Evolutionary conservation across 2,113 vertebrate species (phyloP).

Genomic region (Gavialis gangeticus): DNA sequence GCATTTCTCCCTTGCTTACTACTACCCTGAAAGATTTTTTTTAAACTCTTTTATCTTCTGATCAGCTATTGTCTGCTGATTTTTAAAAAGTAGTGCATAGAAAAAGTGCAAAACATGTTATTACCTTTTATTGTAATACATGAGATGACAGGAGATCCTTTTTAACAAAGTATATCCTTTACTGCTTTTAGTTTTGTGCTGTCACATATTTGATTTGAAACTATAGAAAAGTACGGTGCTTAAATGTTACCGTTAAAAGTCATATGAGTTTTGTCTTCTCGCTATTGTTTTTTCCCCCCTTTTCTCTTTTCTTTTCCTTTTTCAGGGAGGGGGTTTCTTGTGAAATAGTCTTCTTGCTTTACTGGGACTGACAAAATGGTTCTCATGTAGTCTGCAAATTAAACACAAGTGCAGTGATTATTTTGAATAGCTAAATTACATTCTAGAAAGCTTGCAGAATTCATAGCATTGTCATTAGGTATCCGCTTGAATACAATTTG

Average conservation of each 20-base stretch:
- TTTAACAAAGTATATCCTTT: slow-evolving; percentile 84
- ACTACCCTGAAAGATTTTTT: slow-evolving; percentile 66
- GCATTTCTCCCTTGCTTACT: slow-evolving; percentile 87
- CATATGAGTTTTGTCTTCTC: slow-evolving; percentile 77
- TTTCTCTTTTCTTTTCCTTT: slow-evolving; percentile 32
- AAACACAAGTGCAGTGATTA: slow-evolving; percentile 90
- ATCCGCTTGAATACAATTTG: slow-evolving; percentile 91
- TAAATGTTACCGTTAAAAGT: slow-evolving; percentile 82
- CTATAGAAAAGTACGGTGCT: slow-evolving; percentile 81
- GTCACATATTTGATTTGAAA: slow-evolving; percentile 83
- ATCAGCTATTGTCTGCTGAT: slow-evolving; percentile 83
- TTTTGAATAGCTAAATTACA: slow-evolving; percentile 94
- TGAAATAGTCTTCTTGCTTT: slow-evolving; percentile 84
- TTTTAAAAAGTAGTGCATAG: slow-evolving; percentile 67
- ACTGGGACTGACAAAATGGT: slow-evolving; percentile 86
- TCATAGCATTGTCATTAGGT: slow-evolving; percentile 92
- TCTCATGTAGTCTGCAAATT: slow-evolving; percentile 87
- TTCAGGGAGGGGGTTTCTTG: slow-evolving; percentile 76
- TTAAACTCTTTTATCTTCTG: slow-evolving; percentile 81
- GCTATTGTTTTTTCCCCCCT: slow-evolving; percentile 43
- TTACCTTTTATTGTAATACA: slow-evolving; percentile 84
- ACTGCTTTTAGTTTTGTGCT: slow-evolving; percentile 81
- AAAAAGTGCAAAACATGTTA: slow-evolving; percentile 86
- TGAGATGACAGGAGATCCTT: slow-evolving; percentile 84
- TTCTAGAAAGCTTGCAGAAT: slow-evolving; percentile 93